Percentiles rank a stretch among this genome's conserved stretches.
Conservation (phyloP, 2,797 vertebrate genomes). For the Takifugu ocellatus region DNA sequence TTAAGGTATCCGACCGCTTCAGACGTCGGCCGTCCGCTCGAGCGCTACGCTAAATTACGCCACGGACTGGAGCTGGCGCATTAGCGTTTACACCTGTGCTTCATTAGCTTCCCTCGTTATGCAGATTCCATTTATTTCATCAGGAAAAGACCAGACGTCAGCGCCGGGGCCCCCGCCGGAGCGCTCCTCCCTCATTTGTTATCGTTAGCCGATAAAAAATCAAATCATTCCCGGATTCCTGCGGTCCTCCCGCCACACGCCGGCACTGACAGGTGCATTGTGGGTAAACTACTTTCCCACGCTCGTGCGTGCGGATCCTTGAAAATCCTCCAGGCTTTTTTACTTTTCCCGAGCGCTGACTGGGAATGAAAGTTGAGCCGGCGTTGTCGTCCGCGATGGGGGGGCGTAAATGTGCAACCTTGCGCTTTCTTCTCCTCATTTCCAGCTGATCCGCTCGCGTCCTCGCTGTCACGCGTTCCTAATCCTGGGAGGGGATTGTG, state of each 20-base stretch:
- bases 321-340: slow-evolving; percentile 41
- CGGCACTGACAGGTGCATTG: slow-evolving; percentile 4
- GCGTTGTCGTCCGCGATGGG: slow-evolving; percentile 54
- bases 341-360: slow-evolving; percentile 55
- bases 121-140: background rate
- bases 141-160: slow-evolving; percentile 7
- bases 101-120: background rate
- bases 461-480: slow-evolving; percentile 49
- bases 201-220: background rate
- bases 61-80: background rate
- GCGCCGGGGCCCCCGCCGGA: slow-evolving; percentile 3
- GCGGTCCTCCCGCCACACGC: background rate
- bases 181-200: slow-evolving; percentile 19
- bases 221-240: background rate
- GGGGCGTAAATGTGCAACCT: slow-evolving; percentile 27
- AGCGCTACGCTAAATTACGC: too few species aligned
- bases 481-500: slow-evolving; percentile 65
- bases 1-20: too few species aligned
- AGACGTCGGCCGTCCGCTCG: too few species aligned
- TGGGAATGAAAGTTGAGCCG: slow-evolving; percentile 53
- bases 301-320: slow-evolving; percentile 37
- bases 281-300: slow-evolving; percentile 33
- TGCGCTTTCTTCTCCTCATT: slow-evolving; percentile 49
- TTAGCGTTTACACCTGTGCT: background rate
- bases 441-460: slow-evolving; percentile 36